phyloP scores from a whole-genome alignment of 2,113 vertebrate genomes.

The Etia nguti region DNA sequence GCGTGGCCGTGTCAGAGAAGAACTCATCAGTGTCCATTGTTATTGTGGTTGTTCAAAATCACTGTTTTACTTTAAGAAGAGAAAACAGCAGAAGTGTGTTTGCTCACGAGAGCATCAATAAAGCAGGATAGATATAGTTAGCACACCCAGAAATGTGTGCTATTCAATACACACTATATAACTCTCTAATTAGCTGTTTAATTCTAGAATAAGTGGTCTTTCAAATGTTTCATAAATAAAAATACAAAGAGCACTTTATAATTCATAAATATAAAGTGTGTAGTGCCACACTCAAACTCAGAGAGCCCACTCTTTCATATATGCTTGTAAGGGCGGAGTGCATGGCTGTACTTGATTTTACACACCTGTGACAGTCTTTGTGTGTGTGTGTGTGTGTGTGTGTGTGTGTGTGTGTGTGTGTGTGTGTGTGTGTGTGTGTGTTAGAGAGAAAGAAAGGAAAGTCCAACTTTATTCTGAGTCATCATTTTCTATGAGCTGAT shows the following conservation, averaged over 20 bases:
- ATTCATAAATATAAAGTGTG: not conserved
- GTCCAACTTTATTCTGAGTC: not conserved
- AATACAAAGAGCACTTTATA: no score
- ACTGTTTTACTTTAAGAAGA: not conserved
- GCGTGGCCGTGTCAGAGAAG: fast-evolving
- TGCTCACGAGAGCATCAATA: not conserved
- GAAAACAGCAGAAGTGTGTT: not conserved
- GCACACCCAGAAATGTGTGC: not conserved
- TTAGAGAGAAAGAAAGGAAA: not conserved
- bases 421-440: fast-evolving
- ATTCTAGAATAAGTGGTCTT: not conserved
- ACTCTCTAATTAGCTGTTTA: not conserved
- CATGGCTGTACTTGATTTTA: not conserved
- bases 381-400: fast-evolving
- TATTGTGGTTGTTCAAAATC: not conserved
- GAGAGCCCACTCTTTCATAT: not conserved
- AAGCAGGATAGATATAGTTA: not conserved
- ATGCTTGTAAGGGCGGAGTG: not conserved
- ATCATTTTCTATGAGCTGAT: not conserved
- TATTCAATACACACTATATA: not conserved
- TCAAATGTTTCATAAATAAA: not conserved
- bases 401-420: fast-evolving
- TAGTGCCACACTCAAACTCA: not conserved
- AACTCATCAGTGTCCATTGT: not conserved
- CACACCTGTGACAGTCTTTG: not conserved